phyloP scores from a whole-genome alignment of 1,140 invertebrate genomes.

The Pararge aegeria region DNA sequence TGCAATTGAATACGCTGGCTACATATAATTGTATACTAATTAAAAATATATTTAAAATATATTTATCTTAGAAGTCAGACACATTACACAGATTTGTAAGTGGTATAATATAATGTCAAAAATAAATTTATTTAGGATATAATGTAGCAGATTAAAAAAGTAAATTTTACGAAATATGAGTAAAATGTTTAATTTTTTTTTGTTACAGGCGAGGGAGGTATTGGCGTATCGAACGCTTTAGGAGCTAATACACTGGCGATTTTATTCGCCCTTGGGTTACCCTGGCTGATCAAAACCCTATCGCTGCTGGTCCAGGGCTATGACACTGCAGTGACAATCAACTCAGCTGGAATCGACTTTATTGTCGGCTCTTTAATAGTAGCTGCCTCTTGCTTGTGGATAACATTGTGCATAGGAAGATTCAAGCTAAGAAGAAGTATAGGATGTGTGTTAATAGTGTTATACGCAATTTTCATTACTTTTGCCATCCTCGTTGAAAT shows the following conservation, averaged over 20 bases:
- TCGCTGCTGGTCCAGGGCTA: constrained; percentile 75
- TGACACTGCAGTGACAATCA: constrained; percentile 72
- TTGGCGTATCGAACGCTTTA: constrained; percentile 91
- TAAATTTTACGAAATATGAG: too few species aligned
- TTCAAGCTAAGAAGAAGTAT: constrained; percentile 82
- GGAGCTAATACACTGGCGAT: constrained; percentile 93
- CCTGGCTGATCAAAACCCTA: constrained; percentile 89
- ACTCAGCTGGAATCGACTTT: constrained; percentile 83
- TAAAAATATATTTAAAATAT: too few species aligned
- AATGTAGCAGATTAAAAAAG: too few species aligned
- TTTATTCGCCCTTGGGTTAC: constrained; percentile 90
- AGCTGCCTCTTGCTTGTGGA: constrained; percentile 81
- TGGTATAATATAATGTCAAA: too few species aligned
- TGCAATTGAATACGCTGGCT: too few species aligned
- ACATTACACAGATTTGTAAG: too few species aligned
- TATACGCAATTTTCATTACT: constrained; percentile 83
- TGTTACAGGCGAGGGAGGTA: constrained; percentile 87
- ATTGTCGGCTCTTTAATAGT: constrained; percentile 83
- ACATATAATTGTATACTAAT: too few species aligned
- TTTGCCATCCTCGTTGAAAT: constrained; percentile 77
- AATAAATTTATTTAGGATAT: too few species aligned
- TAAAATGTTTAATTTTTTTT: constrained; percentile 11
- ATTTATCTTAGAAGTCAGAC: too few species aligned
- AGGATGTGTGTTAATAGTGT: constrained; percentile 79
- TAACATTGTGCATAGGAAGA: constrained; percentile 79